Conservation (phyloP, 2,888 invertebrate genomes). For the Encarsia formosa region DNA sequence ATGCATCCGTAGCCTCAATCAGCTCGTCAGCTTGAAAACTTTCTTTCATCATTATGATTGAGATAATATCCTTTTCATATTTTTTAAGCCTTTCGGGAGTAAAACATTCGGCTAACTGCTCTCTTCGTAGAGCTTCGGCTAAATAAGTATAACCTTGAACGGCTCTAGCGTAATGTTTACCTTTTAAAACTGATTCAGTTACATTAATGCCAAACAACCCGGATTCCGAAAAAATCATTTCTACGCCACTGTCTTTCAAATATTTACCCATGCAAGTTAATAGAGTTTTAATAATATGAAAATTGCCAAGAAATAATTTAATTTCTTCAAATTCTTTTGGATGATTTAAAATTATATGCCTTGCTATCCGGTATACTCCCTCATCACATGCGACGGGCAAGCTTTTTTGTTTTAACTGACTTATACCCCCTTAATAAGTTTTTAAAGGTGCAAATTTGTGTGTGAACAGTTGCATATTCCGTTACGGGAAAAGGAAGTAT, state of each 20-base stretch:
- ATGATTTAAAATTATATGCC: constrained; percentile 3
- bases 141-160: constrained; percentile 6
- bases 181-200: constrained; percentile 1
- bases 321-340: constrained; percentile 9
- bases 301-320: constrained; percentile 9
- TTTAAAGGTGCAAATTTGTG: not conserved
- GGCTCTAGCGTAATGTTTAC: constrained; percentile 5
- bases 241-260: constrained; percentile 13
- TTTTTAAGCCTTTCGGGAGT: not conserved
- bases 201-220: not conserved
- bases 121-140: constrained; percentile 4
- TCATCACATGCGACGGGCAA: constrained; percentile 16
- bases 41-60: not conserved
- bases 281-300: constrained; percentile 9
- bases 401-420: constrained; percentile 11
- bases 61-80: not conserved
- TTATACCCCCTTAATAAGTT: not conserved
- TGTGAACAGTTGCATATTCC: not conserved
- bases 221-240: constrained; percentile 9
- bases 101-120: constrained; percentile 9
- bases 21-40: not conserved
- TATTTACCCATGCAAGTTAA: constrained; percentile 16
- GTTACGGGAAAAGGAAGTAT: not conserved
- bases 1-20: constrained; percentile 8
- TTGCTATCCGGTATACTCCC: constrained; percentile 14